Conservation (phyloP, 2,113 vertebrate genomes). For the Gnathochromis pfefferi region DNA sequence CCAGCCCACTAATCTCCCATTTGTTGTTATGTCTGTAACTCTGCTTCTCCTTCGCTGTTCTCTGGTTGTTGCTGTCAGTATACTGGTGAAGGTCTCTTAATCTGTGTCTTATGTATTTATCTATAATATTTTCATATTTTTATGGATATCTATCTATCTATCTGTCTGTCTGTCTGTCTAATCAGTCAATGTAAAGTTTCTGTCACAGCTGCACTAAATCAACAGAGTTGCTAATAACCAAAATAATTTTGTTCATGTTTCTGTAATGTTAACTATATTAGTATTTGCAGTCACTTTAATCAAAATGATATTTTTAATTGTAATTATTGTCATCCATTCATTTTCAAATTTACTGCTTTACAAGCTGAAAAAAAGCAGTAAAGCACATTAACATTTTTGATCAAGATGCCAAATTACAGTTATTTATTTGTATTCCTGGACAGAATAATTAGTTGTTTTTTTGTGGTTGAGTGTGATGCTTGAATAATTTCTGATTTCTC, state of each 20-base stretch:
- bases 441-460: background rate
- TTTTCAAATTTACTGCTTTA: background rate
- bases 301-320: background rate
- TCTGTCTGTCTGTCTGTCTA: background rate
- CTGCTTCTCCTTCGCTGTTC: no score
- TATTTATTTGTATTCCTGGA: background rate
- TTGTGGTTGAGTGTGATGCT: background rate
- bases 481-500: background rate
- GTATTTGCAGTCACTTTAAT: background rate
- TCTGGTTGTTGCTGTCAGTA: no score
- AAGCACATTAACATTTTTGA: background rate
- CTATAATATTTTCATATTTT: no score
- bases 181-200: background rate
- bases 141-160: rapidly evolving
- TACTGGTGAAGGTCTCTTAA: no score
- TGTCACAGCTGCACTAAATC: background rate
- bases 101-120: no score
- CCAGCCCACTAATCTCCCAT: no score
- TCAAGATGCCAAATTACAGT: background rate
- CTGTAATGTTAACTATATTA: background rate
- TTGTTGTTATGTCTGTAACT: no score
- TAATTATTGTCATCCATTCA: background rate
- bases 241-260: background rate
- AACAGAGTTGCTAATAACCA: background rate
- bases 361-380: background rate